Percentiles rank a stretch among this genome's conserved stretches.
Conservation (phyloP, 2,797 vertebrate species). For the Hypotaenidia philippensis region DNA sequence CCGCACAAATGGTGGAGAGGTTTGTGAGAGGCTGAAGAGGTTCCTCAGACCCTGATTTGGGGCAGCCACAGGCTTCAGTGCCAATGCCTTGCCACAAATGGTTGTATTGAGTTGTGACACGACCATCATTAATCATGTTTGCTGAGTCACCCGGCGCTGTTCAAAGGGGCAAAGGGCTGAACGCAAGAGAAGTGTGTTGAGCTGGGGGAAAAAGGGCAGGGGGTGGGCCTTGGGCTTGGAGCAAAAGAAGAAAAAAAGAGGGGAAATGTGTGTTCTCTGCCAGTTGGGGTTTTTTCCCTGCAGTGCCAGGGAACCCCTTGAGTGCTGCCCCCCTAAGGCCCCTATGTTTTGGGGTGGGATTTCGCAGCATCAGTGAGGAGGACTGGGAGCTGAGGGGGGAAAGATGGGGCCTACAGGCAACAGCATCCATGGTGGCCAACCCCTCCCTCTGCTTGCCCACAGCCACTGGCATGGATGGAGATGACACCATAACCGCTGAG, state of each 20-base stretch:
- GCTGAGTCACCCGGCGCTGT: background rate
- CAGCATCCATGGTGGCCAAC: background rate
- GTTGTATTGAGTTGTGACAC: background rate
- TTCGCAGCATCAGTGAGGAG: rapidly evolving
- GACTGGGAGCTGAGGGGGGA: rapidly evolving
- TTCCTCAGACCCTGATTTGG: background rate
- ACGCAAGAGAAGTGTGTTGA: background rate
- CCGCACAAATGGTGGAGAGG: background rate
- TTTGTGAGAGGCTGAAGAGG: background rate
- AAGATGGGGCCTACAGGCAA: background rate
- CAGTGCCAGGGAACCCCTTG: background rate
- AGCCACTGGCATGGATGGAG: background rate
- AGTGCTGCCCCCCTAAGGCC: rapidly evolving
- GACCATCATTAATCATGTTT: background rate
- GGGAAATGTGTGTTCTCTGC: background rate
- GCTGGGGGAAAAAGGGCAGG: background rate
- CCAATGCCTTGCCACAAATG: background rate
- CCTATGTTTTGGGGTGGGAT: background rate
- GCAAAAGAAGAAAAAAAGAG: background rate
- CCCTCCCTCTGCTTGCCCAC: background rate
- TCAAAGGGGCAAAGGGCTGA: background rate
- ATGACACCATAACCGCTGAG: conserved; percentile 74
- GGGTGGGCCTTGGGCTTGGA: background rate
- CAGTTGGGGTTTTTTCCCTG: rapidly evolving
- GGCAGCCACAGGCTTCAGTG: rapidly evolving